Evolutionary conservation across 2,113 vertebrate species (phyloP).

Genomic region (Pristiophorus japonicus): DNA sequence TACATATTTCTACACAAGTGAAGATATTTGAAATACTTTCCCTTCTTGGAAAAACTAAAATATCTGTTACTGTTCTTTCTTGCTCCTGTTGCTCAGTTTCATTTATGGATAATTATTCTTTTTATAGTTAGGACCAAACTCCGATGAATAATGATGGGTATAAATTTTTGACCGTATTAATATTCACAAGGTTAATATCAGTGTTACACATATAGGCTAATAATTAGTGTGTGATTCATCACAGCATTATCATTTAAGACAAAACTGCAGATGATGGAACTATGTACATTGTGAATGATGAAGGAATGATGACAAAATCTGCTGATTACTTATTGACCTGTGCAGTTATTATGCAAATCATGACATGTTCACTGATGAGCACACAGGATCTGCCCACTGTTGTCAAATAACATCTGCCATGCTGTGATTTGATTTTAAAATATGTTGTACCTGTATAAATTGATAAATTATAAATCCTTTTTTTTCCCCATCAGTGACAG

Average conservation of each 20-base stretch:
- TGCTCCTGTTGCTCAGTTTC: neutral
- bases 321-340: neutral
- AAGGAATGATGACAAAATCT: neutral
- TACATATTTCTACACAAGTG: neutral
- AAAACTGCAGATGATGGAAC: neutral
- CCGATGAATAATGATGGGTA: conserved; percentile 24
- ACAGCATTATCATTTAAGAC: neutral
- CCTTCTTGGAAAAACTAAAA: neutral
- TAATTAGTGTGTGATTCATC: conserved; percentile 21
- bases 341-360: neutral
- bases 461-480: neutral
- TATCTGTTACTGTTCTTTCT: neutral
- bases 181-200: no score
- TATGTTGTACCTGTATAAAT: neutral
- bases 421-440: neutral
- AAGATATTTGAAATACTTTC: neutral
- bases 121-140: neutral
- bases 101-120: neutral
- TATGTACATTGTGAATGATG: neutral
- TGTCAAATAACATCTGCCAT: neutral
- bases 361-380: neutral
- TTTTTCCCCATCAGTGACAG: neutral
- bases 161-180: conserved; percentile 25
- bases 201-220: conserved; percentile 1
- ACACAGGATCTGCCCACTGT: neutral